phyloP scores from a whole-genome alignment of 2,113 vertebrate species.

The Gavialis gangeticus region DNA sequence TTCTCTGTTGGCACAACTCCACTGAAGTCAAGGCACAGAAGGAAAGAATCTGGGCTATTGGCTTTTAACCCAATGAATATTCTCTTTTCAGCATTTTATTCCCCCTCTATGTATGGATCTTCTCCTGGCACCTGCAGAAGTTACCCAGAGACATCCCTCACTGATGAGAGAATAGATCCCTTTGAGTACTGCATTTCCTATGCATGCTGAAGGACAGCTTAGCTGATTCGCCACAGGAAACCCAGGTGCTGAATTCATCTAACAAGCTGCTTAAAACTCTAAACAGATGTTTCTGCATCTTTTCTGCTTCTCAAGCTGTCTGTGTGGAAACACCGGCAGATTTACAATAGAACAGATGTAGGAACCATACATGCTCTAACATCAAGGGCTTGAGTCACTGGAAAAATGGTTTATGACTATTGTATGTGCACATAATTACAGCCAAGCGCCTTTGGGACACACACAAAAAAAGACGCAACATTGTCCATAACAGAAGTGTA shows the following conservation, averaged over 20 bases:
- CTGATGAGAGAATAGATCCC: neutral
- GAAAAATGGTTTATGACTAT: conserved; percentile 31
- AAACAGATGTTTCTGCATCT: conserved; percentile 70
- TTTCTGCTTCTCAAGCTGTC: conserved; percentile 62
- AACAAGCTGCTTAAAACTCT: conserved; percentile 72
- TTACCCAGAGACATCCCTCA: conserved; percentile 13
- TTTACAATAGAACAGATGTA: conserved; percentile 52
- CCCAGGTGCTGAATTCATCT: conserved; percentile 60
- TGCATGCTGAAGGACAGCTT: neutral
- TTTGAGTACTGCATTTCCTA: neutral
- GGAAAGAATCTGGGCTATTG: neutral
- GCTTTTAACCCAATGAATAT: neutral
- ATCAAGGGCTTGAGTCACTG: neutral
- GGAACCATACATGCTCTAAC: neutral
- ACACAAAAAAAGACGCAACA: neutral
- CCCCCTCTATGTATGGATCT: neutral
- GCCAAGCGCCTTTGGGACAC: neutral
- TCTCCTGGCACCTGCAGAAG: conserved; percentile 3
- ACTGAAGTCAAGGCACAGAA: neutral
- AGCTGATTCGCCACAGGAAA: conserved; percentile 26
- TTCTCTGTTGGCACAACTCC: neutral
- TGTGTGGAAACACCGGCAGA: conserved; percentile 58
- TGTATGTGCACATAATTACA: neutral
- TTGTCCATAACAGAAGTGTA: neutral
- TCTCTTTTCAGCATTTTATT: neutral